Conservation (phyloP, 2,797 vertebrate species). For the Artibeus lituratus region DNA sequence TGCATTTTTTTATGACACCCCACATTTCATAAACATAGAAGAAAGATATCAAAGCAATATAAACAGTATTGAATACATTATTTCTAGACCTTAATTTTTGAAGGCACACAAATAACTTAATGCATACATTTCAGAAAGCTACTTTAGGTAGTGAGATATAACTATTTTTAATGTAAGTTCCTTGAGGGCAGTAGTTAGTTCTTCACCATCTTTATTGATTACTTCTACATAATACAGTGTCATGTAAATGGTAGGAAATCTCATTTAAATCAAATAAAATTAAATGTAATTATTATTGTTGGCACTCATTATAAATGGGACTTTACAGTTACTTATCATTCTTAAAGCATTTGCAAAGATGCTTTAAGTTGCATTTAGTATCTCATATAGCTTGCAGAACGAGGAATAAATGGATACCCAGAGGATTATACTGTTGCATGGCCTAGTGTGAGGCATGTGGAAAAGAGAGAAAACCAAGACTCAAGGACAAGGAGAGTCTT, state of each 20-base stretch:
- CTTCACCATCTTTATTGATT: not conserved
- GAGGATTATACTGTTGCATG: not conserved
- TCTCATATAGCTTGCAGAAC: not conserved
- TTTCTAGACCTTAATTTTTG: not conserved
- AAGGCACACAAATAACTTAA: not conserved
- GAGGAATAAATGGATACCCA: not conserved
- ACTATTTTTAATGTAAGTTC: constrained; percentile 11
- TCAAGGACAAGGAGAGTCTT: not conserved
- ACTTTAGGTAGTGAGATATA: not conserved
- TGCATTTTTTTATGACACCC: not conserved
- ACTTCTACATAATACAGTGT: not conserved
- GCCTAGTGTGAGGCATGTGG: rapidly evolving
- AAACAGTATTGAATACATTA: not conserved
- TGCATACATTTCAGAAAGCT: not conserved
- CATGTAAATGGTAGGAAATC: not conserved
- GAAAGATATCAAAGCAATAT: not conserved
- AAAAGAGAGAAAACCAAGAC: not conserved
- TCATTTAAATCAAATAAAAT: not conserved
- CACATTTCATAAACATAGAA: not conserved
- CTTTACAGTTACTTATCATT: not conserved
- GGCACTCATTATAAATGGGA: not conserved
- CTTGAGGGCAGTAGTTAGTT: not conserved
- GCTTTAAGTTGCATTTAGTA: not conserved
- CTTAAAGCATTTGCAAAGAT: not conserved
- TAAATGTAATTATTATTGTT: not conserved